Conservation (phyloP, 1,140 invertebrate genomes). For the Uloborus diversus region DNA sequence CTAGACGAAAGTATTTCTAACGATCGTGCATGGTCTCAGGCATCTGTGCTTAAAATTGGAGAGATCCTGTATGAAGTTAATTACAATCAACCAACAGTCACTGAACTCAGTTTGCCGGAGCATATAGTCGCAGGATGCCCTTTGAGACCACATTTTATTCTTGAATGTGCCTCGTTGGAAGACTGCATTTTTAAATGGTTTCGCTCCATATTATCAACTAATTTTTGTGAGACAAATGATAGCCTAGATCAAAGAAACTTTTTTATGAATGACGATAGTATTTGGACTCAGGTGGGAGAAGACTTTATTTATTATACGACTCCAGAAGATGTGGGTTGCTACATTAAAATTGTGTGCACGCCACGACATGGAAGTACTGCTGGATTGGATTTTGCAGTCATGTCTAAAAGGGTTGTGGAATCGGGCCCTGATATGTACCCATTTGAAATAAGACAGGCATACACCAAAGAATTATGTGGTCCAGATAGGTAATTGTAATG, state of each 20-base stretch:
- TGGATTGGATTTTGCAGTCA: slow-evolving; percentile 66
- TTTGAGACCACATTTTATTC: slow-evolving; percentile 80
- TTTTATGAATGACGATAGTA: neutral
- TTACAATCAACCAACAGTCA: slow-evolving; percentile 80
- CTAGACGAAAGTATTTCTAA: slow-evolving; percentile 17
- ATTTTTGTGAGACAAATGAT: slow-evolving; percentile 19
- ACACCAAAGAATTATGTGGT: slow-evolving; percentile 12
- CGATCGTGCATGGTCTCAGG: slow-evolving; percentile 19
- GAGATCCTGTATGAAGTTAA: slow-evolving; percentile 72
- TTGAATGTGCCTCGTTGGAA: slow-evolving; percentile 70
- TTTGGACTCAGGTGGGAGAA: slow-evolving; percentile 69
- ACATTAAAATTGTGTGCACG: slow-evolving; percentile 74
- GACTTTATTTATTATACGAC: slow-evolving; percentile 71
- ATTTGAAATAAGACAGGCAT: slow-evolving; percentile 79
- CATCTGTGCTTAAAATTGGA: slow-evolving; percentile 62
- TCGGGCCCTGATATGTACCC: slow-evolving; percentile 80
- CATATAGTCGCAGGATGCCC: slow-evolving; percentile 78
- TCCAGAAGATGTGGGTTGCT: slow-evolving; percentile 72
- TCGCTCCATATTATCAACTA: slow-evolving; percentile 58
- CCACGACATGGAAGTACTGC: slow-evolving; percentile 63
- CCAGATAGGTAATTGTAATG: slow-evolving; percentile 12
- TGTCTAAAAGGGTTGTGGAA: slow-evolving; percentile 71
- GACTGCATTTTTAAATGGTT: slow-evolving; percentile 77
- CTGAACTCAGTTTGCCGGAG: slow-evolving; percentile 72
- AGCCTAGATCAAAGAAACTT: slow-evolving; percentile 4